Conservation (phyloP, 2,888 invertebrate species). For the Bembecia ichneumoniformis region DNA sequence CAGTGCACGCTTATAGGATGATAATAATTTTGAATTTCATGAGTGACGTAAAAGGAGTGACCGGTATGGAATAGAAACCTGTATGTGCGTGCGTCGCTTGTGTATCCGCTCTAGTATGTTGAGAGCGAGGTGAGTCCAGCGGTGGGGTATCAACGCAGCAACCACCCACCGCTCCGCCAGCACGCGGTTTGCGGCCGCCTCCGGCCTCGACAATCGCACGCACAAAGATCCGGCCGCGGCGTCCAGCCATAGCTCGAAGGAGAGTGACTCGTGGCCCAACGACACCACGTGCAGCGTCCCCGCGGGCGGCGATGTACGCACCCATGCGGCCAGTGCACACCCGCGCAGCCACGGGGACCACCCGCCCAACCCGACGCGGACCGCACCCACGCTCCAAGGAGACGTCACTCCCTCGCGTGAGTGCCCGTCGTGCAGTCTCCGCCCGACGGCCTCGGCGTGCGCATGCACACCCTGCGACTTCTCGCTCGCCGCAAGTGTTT, state of each 20-base stretch:
- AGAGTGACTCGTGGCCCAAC: conserved; percentile 74
- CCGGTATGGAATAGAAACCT: conserved; percentile 28
- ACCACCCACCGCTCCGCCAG: conserved; percentile 63
- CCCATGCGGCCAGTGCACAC: conserved; percentile 73
- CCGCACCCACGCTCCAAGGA: conserved; percentile 45
- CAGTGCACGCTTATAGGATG: too few species aligned
- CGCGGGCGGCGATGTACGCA: conserved; percentile 34
- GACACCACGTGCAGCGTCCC: conserved; percentile 72
- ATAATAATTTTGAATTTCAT: too few species aligned
- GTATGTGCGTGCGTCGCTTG: conserved; percentile 69
- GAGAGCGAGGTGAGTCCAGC: conserved; percentile 73
- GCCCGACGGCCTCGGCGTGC: conserved; percentile 2
- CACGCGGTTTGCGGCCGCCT: conserved; percentile 55
- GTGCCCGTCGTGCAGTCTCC: conserved; percentile 1
- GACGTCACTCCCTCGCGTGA: conserved; percentile 25
- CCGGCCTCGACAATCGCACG: conserved; percentile 68
- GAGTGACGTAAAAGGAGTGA: not conserved
- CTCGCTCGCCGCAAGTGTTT: conserved; percentile 1
- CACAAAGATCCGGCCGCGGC: conserved; percentile 53
- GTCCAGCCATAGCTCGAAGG: conserved; percentile 75
- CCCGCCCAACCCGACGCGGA: conserved; percentile 47
- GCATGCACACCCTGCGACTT: conserved; percentile 5
- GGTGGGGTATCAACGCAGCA: conserved; percentile 50
- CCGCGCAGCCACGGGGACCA: conserved; percentile 77
- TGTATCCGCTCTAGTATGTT: conserved; percentile 72